Evolutionary conservation across 2,888 invertebrate species (phyloP).

Genomic region (Caenorhabditis wallacei): DNA sequence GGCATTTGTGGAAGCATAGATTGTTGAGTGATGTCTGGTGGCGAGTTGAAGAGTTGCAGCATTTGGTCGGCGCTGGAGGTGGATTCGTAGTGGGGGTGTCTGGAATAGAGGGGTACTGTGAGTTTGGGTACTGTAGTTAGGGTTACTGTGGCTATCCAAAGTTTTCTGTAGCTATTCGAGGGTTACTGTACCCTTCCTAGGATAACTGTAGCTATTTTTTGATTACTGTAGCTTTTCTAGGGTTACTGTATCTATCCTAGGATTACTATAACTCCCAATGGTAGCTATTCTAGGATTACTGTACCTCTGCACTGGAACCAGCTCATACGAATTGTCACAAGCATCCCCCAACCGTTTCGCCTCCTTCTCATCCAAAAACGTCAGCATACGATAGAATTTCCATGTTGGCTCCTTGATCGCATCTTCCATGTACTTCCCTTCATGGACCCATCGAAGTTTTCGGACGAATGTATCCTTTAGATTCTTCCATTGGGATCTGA

Average conservation of each 20-base stretch:
- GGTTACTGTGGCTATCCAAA: too few species aligned
- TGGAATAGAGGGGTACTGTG: neutral
- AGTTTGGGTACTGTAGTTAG: neutral
- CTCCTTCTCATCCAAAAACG: conserved; percentile 72
- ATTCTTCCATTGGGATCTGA: conserved; percentile 76
- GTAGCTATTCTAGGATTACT: too few species aligned
- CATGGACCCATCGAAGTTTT: conserved; percentile 73
- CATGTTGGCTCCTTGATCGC: conserved; percentile 74
- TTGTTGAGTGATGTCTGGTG: conserved; percentile 18
- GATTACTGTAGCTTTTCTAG: too few species aligned
- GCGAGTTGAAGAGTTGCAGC: conserved; percentile 58
- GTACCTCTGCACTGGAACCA: conserved; percentile 5
- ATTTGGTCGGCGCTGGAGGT: conserved; percentile 67
- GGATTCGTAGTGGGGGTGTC: conserved; percentile 49
- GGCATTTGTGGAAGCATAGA: conserved; percentile 3
- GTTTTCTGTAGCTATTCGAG: neutral
- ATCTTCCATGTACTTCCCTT: conserved; percentile 74
- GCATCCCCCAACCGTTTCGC: conserved; percentile 41
- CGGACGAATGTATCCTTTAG: conserved; percentile 76
- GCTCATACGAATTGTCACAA: conserved; percentile 37
- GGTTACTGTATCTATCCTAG: too few species aligned
- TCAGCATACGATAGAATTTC: conserved; percentile 75
- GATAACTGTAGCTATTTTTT: too few species aligned
- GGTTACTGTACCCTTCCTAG: too few species aligned
- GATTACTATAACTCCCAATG: too few species aligned